Conservation (phyloP, 2,113 vertebrate species). For the Melanotaenia duboulayi region DNA sequence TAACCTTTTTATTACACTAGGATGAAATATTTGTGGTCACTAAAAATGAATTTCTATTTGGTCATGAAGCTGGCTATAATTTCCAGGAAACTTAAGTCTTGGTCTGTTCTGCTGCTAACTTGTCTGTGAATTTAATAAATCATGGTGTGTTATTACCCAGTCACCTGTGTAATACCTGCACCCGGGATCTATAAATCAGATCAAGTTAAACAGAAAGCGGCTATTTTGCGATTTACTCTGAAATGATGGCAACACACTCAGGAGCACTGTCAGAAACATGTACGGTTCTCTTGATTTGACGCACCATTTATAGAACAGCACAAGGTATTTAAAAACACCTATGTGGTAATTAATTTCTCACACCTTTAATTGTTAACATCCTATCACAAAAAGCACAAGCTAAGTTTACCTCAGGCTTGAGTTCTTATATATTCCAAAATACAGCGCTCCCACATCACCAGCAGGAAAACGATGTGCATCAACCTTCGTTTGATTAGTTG, state of each 20-base stretch:
- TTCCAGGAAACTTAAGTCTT: background rate
- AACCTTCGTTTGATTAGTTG: background rate
- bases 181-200: background rate
- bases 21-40: background rate
- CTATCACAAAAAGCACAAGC: no score
- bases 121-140: constrained; percentile 9
- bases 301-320: background rate
- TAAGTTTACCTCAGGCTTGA: no score
- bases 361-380: background rate
- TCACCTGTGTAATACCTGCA: background rate
- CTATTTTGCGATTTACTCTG: no score
- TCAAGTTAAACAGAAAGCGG: background rate
- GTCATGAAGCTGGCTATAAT: accelerated
- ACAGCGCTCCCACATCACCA: no score
- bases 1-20: background rate
- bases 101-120: background rate
- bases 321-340: background rate
- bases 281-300: background rate
- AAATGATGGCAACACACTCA: no score
- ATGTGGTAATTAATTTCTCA: background rate
- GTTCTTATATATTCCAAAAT: no score
- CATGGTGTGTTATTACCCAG: background rate
- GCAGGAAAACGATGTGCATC: no score
- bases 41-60: background rate
- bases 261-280: background rate